phyloP scores from a whole-genome alignment of 1,140 invertebrate species.

The Sipha flava region DNA sequence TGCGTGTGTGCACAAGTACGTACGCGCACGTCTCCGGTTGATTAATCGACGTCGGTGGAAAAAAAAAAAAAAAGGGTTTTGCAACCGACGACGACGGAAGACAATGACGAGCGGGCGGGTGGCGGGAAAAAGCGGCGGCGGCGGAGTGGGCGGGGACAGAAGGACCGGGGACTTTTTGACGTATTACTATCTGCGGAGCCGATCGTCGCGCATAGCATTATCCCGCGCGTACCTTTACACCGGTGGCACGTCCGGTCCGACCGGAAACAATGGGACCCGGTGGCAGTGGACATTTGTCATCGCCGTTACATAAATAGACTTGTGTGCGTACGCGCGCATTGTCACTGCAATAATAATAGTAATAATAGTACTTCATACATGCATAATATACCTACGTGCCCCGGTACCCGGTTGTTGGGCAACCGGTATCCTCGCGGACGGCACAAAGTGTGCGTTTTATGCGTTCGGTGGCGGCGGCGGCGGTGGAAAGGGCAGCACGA shows the following conservation, averaged over 20 bases:
- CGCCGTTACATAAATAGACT: slow-evolving; percentile 1
- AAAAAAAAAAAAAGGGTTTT: neutral
- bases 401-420: neutral
- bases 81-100: neutral
- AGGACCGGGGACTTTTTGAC: neutral
- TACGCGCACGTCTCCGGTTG: slow-evolving; percentile 9
- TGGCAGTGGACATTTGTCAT: slow-evolving; percentile 17
- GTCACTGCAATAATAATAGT: neutral
- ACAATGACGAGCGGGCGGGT: neutral
- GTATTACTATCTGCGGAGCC: neutral
- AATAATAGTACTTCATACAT: no score
- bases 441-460: neutral
- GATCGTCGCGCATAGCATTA: neutral
- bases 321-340: neutral
- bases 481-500: neutral
- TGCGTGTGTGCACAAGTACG: no score
- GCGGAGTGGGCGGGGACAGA: neutral
- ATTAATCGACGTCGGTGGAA: slow-evolving; percentile 15
- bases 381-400: neutral
- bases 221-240: neutral
- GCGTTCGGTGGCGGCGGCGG: no score
- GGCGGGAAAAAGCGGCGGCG: no score
- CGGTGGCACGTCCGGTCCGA: neutral
- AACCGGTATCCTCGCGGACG: neutral
- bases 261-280: neutral